These are phyloP conservation scores for Oryzaephilus surinamensis DNA, from an alignment of 1,140 invertebrate species.

Conservation along the genomic window DNA sequence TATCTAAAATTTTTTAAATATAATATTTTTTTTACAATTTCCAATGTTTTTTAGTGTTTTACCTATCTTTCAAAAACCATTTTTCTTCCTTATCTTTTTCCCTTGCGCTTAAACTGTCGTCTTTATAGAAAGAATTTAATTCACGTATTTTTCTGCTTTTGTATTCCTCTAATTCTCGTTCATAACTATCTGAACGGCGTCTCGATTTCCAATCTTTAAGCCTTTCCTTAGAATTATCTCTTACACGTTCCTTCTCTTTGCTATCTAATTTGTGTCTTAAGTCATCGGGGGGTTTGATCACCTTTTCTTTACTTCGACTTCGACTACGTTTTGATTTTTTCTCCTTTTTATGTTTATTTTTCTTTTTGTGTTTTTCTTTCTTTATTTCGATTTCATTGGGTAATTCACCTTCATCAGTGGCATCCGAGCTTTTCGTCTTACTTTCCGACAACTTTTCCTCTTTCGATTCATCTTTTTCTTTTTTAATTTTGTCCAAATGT, in stretches of 20 bases:
- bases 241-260: constrained; percentile 21
- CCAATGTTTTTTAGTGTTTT: no score
- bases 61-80: constrained; percentile 4
- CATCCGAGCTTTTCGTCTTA: no score
- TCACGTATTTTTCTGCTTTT: constrained; percentile 7
- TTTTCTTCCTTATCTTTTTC: constrained; percentile 1
- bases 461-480: constrained; percentile 1
- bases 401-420: no score
- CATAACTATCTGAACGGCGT: no score
- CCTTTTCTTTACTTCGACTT: constrained; percentile 20
- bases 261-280: neutral
- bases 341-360: constrained; percentile 7
- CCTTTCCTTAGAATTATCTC: constrained; percentile 33
- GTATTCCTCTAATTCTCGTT: constrained; percentile 14
- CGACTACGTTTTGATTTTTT: no score
- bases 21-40: no score
- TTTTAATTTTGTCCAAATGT: constrained; percentile 4
- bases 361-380: constrained; percentile 2
- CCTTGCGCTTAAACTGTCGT: neutral
- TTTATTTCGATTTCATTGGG: no score
- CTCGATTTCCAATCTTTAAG: no score
- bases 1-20: constrained; percentile 12
- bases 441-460: no score
- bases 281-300: no score
- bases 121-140: no score